Evolutionary conservation across 2,888 invertebrate genomes (phyloP), one percentile per base, ranked within the genome.

Genomic region (Opisthograptis luteolata): DNA sequence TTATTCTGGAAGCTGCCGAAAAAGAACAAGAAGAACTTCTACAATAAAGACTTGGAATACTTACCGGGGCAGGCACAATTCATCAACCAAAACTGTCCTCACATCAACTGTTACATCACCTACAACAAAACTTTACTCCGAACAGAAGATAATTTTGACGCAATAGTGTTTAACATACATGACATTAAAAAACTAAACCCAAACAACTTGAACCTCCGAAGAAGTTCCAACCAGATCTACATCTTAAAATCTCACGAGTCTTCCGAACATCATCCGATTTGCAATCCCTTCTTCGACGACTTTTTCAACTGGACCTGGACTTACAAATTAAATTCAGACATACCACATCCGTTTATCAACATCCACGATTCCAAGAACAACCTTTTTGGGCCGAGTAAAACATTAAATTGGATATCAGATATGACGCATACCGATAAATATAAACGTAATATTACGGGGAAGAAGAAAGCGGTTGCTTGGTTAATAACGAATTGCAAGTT

Each of bases 241-340:
- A 75, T 91, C 35, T 87, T 88, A 42, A 69, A 79, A 40, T 83
- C 86, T 1, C 62, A 75, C 5, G 82, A 84, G 37, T 70, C 89
- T 0, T 60, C 86, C 0, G 74, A 73, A 3, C 71, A 70, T 10
- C 70, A 78, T 55, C 76, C 85, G 0, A 27, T 87, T 0, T 90
- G 90, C 44, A 64, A 83, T 42, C 58, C 66, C 0, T 54, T 61
- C 3, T 81, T 79, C 13, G 84, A 88, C 2, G 46, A 78, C 15
- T 91, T 87, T 49, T 91, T 91, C 43, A 89, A 89, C 43, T 81
- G 76, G 81, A 87, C 89, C 0, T 88, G 89, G 89, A 85, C 87
- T 0, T 90, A 88, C 12, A 86, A 76, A 66, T 59, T 86, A 1
- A 70, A 81, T 46, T 87, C 88, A 0, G 84, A 84, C 42, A 71